Conservation (phyloP, 2,797 vertebrate genomes). For the Tapirus indicus region DNA sequence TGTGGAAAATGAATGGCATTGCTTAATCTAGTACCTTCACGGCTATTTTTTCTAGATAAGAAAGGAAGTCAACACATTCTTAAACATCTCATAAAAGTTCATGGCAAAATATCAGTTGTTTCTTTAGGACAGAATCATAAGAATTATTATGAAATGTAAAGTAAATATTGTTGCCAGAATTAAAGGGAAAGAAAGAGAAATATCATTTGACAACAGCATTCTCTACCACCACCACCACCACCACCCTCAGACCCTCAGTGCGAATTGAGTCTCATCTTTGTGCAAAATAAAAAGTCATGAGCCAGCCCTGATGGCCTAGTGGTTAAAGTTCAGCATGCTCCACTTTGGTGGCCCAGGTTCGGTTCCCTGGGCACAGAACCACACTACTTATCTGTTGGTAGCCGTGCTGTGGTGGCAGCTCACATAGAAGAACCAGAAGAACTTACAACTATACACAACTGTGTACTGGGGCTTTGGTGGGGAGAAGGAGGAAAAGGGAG, state of each 20-base stretch:
- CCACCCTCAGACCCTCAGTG: background rate
- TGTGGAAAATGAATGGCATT: slow-evolving; percentile 64
- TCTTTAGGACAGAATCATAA: slow-evolving; percentile 66
- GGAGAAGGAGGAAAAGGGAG: too few relatives aligned
- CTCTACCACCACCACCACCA: background rate
- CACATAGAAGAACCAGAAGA: too few relatives aligned
- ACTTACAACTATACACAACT: too few relatives aligned
- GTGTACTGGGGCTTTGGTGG: too few relatives aligned
- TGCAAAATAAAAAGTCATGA: background rate
- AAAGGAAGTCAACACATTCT: slow-evolving; percentile 72
- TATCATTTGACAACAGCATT: slow-evolving; percentile 39
- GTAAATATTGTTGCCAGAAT: slow-evolving; percentile 45
- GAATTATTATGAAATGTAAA: slow-evolving; percentile 55
- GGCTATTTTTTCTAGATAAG: slow-evolving; percentile 76
- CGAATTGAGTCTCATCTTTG: background rate
- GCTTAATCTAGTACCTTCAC: slow-evolving; percentile 67
- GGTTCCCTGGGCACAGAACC: too few relatives aligned
- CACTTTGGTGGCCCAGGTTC: too few relatives aligned
- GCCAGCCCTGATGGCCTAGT: too few relatives aligned
- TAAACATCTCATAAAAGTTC: slow-evolving; percentile 69
- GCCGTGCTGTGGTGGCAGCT: too few relatives aligned
- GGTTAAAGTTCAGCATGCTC: too few relatives aligned
- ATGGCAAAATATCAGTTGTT: slow-evolving; percentile 69
- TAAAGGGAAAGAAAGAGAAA: background rate
- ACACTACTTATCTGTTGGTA: too few relatives aligned